Evolutionary conservation across 2,113 vertebrate genomes (phyloP).

Genomic region (Clupea harengus): DNA sequence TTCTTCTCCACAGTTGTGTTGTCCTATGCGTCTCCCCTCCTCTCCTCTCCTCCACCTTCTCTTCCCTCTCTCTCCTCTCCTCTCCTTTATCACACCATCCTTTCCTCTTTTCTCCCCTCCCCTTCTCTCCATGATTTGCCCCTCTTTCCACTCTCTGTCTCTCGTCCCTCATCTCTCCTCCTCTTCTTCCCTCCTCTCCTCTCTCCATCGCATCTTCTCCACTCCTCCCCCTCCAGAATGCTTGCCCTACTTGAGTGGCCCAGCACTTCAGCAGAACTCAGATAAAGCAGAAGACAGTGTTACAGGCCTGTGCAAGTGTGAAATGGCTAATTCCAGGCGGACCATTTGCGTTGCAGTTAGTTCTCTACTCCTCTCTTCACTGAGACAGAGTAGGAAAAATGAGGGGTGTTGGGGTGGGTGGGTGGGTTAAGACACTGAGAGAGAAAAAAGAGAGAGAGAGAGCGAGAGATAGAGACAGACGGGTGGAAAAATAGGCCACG

Average conservation of each 20-base stretch:
- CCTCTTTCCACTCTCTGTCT: not conserved
- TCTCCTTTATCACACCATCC: not conserved
- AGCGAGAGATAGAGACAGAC: not conserved
- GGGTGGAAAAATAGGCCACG: constrained; percentile 7
- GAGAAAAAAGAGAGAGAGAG: not conserved
- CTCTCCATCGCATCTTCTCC: constrained; percentile 28
- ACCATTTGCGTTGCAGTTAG: constrained; percentile 32
- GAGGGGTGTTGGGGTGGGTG: not conserved
- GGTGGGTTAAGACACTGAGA: not conserved
- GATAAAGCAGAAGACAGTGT: constrained; percentile 26
- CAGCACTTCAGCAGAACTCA: not conserved
- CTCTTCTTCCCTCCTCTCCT: not conserved
- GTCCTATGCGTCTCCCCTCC: no score
- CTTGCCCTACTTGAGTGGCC: not conserved
- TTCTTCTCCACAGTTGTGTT: no score
- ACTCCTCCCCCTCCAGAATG: constrained; percentile 28
- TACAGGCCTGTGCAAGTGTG: constrained; percentile 51
- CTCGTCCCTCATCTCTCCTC: not conserved
- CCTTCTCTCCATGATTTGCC: not conserved
- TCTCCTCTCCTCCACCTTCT: not conserved
- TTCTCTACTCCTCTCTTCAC: not conserved
- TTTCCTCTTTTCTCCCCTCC: not conserved
- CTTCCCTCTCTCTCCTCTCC: not conserved
- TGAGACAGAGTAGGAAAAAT: not conserved
- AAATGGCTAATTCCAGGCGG: constrained; percentile 54